These are phyloP conservation scores for Sialis lutaria DNA, from an alignment of 2,888 invertebrate species.

Conservation along the genomic window DNA sequence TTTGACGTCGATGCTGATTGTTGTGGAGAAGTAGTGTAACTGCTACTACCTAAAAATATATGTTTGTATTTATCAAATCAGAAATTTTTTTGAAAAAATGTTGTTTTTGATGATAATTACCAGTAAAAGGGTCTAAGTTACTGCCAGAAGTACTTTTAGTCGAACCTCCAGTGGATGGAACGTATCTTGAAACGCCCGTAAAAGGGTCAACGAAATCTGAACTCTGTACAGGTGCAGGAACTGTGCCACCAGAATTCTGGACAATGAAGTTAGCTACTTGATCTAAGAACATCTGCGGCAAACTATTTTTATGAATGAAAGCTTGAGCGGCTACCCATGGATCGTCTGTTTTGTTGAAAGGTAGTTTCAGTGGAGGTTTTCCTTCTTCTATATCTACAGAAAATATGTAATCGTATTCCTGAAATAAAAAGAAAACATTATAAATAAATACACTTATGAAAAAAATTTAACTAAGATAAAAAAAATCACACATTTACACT, in stretches of 20 bases:
- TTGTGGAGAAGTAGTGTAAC: conserved; percentile 18
- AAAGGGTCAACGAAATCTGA: conserved; percentile 43
- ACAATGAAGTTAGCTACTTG: conserved; percentile 87
- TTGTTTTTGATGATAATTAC: background rate
- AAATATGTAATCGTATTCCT: conserved; percentile 90
- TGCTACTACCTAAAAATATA: conserved; percentile 17
- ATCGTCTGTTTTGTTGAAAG: conserved; percentile 80
- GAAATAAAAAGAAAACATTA: conserved; percentile 8
- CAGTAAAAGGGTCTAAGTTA: conserved; percentile 38
- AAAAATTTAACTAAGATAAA: background rate
- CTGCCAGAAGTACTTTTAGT: conserved; percentile 11
- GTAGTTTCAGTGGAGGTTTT: conserved; percentile 71
- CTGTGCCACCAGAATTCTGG: conserved; percentile 46
- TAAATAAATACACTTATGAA: conserved; percentile 15
- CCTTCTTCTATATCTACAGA: conserved; percentile 90
- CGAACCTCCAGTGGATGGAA: conserved; percentile 28
- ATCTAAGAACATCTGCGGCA: conserved; percentile 76
- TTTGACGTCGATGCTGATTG: conserved; percentile 14
- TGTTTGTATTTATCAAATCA: background rate
- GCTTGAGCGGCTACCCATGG: conserved; percentile 83
- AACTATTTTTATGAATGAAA: conserved; percentile 69
- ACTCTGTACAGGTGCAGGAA: conserved; percentile 15
- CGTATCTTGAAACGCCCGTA: conserved; percentile 38
- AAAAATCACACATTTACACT: background rate
- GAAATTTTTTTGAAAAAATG: background rate